Conservation (phyloP, 2,888 invertebrate genomes). For the Pollenia angustigena region DNA sequence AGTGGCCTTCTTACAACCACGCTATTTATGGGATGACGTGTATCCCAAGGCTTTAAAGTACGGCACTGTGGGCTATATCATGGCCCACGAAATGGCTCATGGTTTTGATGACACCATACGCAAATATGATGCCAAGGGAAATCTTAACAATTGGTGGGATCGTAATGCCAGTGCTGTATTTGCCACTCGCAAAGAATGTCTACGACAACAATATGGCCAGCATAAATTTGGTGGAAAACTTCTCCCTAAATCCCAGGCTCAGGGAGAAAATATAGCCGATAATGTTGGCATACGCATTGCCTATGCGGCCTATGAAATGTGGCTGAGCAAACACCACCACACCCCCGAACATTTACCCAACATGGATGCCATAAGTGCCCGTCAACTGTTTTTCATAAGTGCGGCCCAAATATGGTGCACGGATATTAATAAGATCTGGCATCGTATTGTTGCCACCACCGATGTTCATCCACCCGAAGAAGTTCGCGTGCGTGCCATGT, state of each 20-base stretch:
- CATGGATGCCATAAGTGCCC: constrained; percentile 75
- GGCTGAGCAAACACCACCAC: constrained; percentile 76
- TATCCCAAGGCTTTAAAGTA: constrained; percentile 80
- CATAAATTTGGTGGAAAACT: constrained; percentile 73
- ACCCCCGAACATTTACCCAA: constrained; percentile 75
- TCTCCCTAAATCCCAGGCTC: constrained; percentile 75
- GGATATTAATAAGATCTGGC: constrained; percentile 73
- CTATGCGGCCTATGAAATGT: constrained; percentile 78
- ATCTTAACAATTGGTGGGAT: constrained; percentile 80
- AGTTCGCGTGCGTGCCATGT: constrained; percentile 78
- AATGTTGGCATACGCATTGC: constrained; percentile 81
- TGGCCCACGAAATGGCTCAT: constrained; percentile 81
- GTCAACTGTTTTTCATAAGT: constrained; percentile 81
- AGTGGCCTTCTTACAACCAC: constrained; percentile 79
- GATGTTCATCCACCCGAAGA: constrained; percentile 78
- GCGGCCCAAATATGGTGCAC: constrained; percentile 80
- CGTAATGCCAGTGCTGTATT: constrained; percentile 76
- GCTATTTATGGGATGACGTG: constrained; percentile 79
- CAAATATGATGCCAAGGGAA: constrained; percentile 78
- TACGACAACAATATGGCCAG: constrained; percentile 78
- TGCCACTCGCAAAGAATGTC: constrained; percentile 78
- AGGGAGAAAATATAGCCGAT: constrained; percentile 81
- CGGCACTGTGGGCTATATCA: constrained; percentile 79
- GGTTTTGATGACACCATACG: constrained; percentile 80
- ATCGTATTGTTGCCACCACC: constrained; percentile 57